Conservation (phyloP, 2,888 invertebrate genomes). For the Apamea anceps region DNA sequence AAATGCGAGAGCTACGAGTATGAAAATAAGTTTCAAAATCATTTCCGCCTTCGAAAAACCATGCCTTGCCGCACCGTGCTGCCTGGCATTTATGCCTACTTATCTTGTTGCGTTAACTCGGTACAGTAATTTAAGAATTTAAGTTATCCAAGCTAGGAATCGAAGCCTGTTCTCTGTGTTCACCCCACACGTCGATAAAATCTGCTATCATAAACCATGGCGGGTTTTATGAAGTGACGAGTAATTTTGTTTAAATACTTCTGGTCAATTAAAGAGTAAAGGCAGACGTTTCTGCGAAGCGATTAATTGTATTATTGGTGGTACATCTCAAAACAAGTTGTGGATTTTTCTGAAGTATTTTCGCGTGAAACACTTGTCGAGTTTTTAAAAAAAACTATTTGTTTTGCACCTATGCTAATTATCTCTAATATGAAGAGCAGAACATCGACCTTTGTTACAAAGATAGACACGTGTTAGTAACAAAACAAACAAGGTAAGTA, state of each 20-base stretch:
- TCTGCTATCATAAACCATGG: conserved; percentile 24
- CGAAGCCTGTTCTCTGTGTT: conserved; percentile 43
- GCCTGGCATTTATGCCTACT: neutral
- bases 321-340: neutral
- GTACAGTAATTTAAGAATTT: conserved; percentile 40
- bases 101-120: conserved; percentile 25
- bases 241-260: conserved; percentile 43
- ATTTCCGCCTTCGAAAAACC: neutral
- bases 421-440: neutral
- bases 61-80: neutral
- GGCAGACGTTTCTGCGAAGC: conserved; percentile 6
- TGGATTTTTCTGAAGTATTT: neutral
- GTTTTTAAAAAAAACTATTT: neutral
- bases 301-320: conserved; percentile 22
- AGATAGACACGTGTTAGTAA: neutral
- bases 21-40: neutral
- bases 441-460: neutral
- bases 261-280: conserved; percentile 36
- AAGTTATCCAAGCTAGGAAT: conserved; percentile 48
- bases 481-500: neutral
- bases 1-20: neutral
- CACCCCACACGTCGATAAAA: conserved; percentile 53
- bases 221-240: conserved; percentile 60
- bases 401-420: neutral
- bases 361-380: too few species aligned